Percentiles rank a stretch among this genome's conserved stretches.
phyloP scores from a whole-genome alignment of 2,113 vertebrate species.

The Cochlearius cochlearius region DNA sequence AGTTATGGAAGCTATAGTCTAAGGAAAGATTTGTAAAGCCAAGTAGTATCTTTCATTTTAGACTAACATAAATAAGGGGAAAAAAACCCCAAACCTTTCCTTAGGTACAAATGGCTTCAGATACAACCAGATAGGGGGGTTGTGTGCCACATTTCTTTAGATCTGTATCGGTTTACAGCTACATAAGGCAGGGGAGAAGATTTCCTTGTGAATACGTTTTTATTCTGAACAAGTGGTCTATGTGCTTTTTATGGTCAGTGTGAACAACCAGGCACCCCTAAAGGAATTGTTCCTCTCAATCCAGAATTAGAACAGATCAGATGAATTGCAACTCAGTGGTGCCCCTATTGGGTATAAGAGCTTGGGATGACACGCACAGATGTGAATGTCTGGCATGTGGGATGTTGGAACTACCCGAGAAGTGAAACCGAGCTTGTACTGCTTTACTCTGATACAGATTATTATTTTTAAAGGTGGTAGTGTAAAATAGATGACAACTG shows the following conservation, averaged over 20 bases:
- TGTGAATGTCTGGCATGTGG: not conserved
- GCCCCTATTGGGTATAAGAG: not conserved
- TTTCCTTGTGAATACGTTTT: not conserved
- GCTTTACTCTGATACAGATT: not conserved
- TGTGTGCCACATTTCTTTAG: not conserved
- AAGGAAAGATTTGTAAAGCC: not conserved
- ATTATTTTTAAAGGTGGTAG: not conserved
- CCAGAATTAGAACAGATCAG: slow-evolving; percentile 15
- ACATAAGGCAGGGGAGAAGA: not conserved
- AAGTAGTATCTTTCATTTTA: not conserved
- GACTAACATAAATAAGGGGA: not conserved
- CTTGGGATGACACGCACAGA: not conserved
- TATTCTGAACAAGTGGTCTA: not conserved
- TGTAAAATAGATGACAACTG: not conserved
- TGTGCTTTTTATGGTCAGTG: slow-evolving; percentile 1
- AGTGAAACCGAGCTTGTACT: not conserved
- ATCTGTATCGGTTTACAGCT: not conserved
- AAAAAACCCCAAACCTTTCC: not conserved
- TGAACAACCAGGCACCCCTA: not conserved
- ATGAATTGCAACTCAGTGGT: not conserved
- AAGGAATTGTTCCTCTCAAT: slow-evolving; percentile 3
- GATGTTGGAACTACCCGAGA: not conserved
- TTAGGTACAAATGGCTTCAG: not conserved
- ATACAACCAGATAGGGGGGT: not conserved
- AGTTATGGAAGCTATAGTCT: not conserved